These are phyloP conservation scores for Tympanuchus pallidicinctus DNA, from an alignment of 2,113 vertebrate genomes.

Conservation along the genomic window DNA sequence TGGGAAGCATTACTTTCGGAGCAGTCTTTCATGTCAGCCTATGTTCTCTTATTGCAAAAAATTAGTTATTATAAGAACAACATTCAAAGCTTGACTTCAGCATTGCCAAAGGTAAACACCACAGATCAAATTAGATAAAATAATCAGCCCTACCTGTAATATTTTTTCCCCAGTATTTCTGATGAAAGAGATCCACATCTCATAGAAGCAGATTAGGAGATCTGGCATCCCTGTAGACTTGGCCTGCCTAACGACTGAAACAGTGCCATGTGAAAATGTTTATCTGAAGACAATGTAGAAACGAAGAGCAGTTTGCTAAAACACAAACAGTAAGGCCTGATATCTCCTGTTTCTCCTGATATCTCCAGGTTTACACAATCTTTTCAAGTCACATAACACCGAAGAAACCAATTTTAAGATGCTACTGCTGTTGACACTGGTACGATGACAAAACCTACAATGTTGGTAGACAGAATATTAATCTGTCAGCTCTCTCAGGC, in stretches of 20 bases:
- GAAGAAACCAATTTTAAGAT: not conserved
- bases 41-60: not conserved
- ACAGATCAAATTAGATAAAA: not conserved
- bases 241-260: not conserved
- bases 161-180: not conserved
- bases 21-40: not conserved
- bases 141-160: not conserved
- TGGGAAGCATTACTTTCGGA: too few species aligned
- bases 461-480: not conserved
- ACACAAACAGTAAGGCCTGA: not conserved
- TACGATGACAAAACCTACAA: not conserved
- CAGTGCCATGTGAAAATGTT: not conserved
- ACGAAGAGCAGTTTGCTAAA: not conserved
- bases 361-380: too few species aligned
- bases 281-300: not conserved
- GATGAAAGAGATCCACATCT: not conserved
- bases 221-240: not conserved
- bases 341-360: not conserved
- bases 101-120: accelerated
- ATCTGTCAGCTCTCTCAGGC: not conserved
- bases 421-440: not conserved
- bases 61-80: not conserved
- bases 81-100: not conserved
- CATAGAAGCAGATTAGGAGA: not conserved
- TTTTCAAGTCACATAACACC: not conserved